Conservation (phyloP, 2,888 invertebrate species). For the Thymelicus acteon region DNA sequence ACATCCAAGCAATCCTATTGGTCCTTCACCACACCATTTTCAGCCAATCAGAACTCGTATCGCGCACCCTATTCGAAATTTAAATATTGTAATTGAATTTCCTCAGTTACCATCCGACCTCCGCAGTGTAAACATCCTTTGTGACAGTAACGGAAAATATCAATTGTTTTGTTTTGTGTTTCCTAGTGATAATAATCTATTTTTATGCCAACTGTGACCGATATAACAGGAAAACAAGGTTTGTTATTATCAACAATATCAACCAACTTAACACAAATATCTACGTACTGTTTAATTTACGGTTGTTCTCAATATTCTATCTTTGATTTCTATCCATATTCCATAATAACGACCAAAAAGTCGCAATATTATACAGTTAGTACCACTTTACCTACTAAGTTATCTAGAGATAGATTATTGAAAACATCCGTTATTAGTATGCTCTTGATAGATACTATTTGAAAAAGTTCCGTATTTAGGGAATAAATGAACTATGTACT, state of each 20-base stretch:
- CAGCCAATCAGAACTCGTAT: slow-evolving; percentile 59
- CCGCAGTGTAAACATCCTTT: slow-evolving; percentile 41
- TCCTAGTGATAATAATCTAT: slow-evolving; percentile 42
- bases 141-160: slow-evolving; percentile 3
- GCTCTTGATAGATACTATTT: too few species aligned
- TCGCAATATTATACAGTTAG: too few species aligned
- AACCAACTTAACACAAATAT: too few species aligned
- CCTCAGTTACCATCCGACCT: slow-evolving; percentile 55
- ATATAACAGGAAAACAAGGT: slow-evolving; percentile 53
- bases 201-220: slow-evolving; percentile 76
- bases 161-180: slow-evolving; percentile 19
- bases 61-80: slow-evolving; percentile 63
- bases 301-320: too few species aligned
- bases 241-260: slow-evolving; percentile 29
- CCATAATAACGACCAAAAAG: too few species aligned
- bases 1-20: slow-evolving; percentile 19
- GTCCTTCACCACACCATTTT: slow-evolving; percentile 48
- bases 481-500: too few species aligned
- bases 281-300: too few species aligned
- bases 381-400: too few species aligned
- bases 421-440: too few species aligned
- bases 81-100: slow-evolving; percentile 56
- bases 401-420: too few species aligned
- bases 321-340: too few species aligned
- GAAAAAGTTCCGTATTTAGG: too few species aligned